Percentiles rank a stretch among this genome's conserved stretches.
Evolutionary conservation across 2,113 vertebrate species (phyloP).

Genomic region (Suncus etruscus): DNA sequence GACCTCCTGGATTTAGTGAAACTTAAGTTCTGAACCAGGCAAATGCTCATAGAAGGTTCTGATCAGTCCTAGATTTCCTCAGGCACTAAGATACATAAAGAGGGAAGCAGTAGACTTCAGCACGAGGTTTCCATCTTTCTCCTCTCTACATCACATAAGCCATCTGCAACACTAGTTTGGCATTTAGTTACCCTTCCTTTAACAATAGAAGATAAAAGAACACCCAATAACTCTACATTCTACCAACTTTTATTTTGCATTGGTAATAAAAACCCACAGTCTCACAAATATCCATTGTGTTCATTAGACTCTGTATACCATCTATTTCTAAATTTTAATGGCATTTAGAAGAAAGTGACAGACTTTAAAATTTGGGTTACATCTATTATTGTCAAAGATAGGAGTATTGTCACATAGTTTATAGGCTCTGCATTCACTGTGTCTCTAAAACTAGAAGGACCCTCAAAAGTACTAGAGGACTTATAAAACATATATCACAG

Average conservation of each 20-base stretch:
- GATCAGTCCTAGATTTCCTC: no score
- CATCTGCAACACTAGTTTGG: neutral
- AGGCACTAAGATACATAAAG: no score
- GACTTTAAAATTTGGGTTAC: slow-evolving; percentile 10
- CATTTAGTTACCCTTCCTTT: slow-evolving; percentile 15
- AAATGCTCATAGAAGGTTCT: no score
- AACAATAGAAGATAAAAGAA: neutral
- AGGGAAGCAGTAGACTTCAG: no score
- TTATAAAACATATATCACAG: neutral
- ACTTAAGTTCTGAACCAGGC: no score
- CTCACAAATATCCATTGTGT: neutral
- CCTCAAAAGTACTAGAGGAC: neutral
- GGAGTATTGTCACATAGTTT: neutral
- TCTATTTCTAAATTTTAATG: slow-evolving; percentile 3
- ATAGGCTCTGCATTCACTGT: neutral
- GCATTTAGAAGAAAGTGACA: slow-evolving; percentile 57
- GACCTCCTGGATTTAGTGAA: no score
- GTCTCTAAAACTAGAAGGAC: neutral
- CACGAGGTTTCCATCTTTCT: no score
- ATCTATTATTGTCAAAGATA: slow-evolving; percentile 25
- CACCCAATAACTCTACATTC: neutral
- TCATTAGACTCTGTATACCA: slow-evolving; percentile 19
- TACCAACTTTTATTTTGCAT: neutral
- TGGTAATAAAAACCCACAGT: slow-evolving; percentile 16
- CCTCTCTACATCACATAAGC: no score